phyloP scores from a whole-genome alignment of 1,140 invertebrate genomes.

The Triops longicaudatus region DNA sequence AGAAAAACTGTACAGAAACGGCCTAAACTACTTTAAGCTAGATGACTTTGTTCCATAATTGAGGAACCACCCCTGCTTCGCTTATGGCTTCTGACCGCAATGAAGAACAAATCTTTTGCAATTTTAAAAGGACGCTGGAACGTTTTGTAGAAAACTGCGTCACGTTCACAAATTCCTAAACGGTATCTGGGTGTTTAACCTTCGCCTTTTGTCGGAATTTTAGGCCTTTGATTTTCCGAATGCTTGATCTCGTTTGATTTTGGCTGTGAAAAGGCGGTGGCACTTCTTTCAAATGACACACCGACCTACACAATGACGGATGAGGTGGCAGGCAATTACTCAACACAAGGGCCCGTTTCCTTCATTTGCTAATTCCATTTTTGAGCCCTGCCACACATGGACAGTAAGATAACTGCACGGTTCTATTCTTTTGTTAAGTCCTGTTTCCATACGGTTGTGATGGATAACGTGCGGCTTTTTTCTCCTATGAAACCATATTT shows the following conservation, averaged over 20 bases:
- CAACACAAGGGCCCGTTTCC: neutral
- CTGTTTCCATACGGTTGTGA: neutral
- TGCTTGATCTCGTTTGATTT: neutral
- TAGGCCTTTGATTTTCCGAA: neutral
- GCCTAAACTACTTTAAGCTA: too few relatives aligned
- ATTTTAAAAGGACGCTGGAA: too few relatives aligned
- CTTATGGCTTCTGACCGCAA: too few relatives aligned
- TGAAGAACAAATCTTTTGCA: too few relatives aligned
- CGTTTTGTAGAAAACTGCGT: too few relatives aligned
- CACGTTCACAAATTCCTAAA: too few relatives aligned
- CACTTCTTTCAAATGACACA: neutral
- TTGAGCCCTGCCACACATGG: neutral
- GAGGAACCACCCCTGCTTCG: too few relatives aligned
- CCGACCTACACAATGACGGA: neutral
- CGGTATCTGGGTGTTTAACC: too few relatives aligned
- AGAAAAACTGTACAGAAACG: too few relatives aligned
- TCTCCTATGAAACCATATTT: neutral
- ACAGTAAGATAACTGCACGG: neutral
- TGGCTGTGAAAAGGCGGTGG: neutral
- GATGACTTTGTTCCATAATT: too few relatives aligned
- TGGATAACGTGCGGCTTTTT: neutral
- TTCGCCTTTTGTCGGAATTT: too few relatives aligned
- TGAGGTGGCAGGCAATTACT: constrained; percentile 2
- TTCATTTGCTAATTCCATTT: neutral
- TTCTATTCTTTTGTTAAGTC: constrained; percentile 1